Conservation (phyloP, 2,888 invertebrate species). For the Drepana falcataria region DNA sequence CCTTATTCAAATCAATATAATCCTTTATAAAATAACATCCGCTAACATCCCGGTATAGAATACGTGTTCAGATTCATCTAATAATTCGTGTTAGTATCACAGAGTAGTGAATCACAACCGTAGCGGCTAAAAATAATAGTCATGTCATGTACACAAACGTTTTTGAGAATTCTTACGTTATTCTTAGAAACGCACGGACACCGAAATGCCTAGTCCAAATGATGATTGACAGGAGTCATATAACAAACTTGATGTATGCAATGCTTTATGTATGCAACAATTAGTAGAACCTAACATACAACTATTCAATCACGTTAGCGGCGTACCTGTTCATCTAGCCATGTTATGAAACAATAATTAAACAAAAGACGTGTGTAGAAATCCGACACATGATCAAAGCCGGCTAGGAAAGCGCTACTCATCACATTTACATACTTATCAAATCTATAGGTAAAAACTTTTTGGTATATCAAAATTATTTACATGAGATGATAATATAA, state of each 20-base stretch:
- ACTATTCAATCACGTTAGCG: too few relatives aligned
- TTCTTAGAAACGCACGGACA: too few relatives aligned
- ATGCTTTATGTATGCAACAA: too few relatives aligned
- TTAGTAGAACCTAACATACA: too few relatives aligned
- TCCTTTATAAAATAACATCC: constrained; percentile 2
- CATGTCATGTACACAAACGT: constrained; percentile 5
- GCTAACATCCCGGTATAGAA: too few relatives aligned
- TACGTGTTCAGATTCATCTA: too few relatives aligned
- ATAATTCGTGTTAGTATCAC: constrained; percentile 6
- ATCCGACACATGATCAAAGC: constrained; percentile 3
- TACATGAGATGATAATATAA: constrained; percentile 46
- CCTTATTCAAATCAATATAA: constrained; percentile 8
- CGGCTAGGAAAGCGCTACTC: neutral
- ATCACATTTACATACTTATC: neutral
- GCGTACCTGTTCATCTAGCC: too few relatives aligned
- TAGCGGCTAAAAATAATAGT: constrained; percentile 9
- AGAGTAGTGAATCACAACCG: constrained; percentile 11
- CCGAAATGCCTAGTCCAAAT: too few relatives aligned
- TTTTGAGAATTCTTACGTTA: constrained; percentile 2
- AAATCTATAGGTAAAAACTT: constrained; percentile 14
- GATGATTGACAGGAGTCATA: too few relatives aligned
- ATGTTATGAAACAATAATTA: constrained; percentile 1
- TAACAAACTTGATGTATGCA: too few relatives aligned
- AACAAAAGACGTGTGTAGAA: constrained; percentile 21
- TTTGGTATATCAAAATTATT: constrained; percentile 32